phyloP scores from a whole-genome alignment of 2,113 vertebrate genomes.

The Hiodon alosoides region DNA sequence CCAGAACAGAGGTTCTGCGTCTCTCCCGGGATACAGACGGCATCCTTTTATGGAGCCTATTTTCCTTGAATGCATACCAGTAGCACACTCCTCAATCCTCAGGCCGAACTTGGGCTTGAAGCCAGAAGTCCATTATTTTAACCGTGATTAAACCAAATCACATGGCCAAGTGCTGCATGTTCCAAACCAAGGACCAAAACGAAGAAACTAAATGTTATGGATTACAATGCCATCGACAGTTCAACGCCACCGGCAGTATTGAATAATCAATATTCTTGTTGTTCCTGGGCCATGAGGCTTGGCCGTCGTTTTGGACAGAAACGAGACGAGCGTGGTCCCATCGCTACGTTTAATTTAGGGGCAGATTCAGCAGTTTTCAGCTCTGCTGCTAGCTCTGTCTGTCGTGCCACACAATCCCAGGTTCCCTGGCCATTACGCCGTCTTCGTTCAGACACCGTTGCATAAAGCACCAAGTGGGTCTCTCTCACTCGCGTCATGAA shows the following conservation, averaged over 20 bases:
- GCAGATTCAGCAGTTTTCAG: neutral
- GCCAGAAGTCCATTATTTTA: neutral
- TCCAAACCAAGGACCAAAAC: slow-evolving; percentile 6
- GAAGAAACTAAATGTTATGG: slow-evolving; percentile 4
- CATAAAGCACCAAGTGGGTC: neutral
- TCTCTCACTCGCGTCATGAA: neutral
- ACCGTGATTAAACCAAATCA: neutral
- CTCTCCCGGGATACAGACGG: slow-evolving; percentile 31
- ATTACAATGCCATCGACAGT: neutral
- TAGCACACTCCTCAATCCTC: neutral
- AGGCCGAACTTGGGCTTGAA: neutral
- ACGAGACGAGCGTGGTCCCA: no score
- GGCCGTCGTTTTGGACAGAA: no score
- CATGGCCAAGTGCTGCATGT: slow-evolving; percentile 2
- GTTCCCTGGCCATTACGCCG: neutral
- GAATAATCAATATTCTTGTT: no score
- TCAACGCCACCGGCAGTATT: neutral
- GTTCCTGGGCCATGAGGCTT: no score
- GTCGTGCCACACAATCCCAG: neutral
- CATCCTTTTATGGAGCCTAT: slow-evolving; percentile 56
- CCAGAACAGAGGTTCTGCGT: neutral
- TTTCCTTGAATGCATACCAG: slow-evolving; percentile 41
- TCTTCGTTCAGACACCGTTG: neutral
- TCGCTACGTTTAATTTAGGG: no score
- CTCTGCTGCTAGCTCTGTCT: neutral